Percentiles rank a stretch among this genome's conserved stretches.
Evolutionary conservation across 1,140 invertebrate genomes (phyloP).

Genomic region (Drosophila mayri): DNA sequence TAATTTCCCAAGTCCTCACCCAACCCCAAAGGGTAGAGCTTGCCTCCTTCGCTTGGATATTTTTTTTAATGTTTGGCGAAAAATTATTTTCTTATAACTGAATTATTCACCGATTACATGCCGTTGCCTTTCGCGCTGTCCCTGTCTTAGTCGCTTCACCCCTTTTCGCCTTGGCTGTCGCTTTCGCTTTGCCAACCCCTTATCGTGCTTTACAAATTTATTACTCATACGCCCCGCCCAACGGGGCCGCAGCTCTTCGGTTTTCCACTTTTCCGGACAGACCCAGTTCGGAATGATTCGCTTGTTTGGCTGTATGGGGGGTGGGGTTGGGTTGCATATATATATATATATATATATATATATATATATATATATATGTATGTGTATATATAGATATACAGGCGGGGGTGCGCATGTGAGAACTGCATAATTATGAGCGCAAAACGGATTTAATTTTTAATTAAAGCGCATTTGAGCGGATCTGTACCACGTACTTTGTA

Average conservation of each 20-base stretch:
- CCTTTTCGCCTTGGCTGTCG: conserved; percentile 26
- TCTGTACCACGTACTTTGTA: conserved; percentile 28
- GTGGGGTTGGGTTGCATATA: conserved; percentile 4
- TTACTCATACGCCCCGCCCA: conserved; percentile 64
- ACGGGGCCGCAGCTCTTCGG: conserved; percentile 38
- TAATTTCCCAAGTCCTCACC: conserved; percentile 17
- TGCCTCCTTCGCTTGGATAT: conserved; percentile 59
- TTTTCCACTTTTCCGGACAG: conserved; percentile 48
- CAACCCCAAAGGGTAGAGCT: conserved; percentile 15
- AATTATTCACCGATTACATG: conserved; percentile 81
- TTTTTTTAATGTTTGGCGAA: conserved; percentile 72
- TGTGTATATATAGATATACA: not conserved
- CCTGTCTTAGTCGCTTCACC: conserved; percentile 22
- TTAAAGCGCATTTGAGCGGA: conserved; percentile 69
- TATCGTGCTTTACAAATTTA: conserved; percentile 59
- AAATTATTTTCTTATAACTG: conserved; percentile 84
- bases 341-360: not conserved
- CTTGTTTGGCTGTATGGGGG: conserved; percentile 7
- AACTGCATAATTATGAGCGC: conserved; percentile 74
- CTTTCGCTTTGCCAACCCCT: conserved; percentile 61
- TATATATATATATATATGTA: not conserved
- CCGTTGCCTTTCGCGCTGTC: conserved; percentile 26
- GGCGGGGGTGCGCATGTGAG: conserved; percentile 57
- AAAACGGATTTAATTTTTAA: conserved; percentile 78
- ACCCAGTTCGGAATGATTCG: conserved; percentile 59